Base-by-base conservation (phyloP, 1,140 invertebrate genomes). In the Charaxes varanes region DNA sequence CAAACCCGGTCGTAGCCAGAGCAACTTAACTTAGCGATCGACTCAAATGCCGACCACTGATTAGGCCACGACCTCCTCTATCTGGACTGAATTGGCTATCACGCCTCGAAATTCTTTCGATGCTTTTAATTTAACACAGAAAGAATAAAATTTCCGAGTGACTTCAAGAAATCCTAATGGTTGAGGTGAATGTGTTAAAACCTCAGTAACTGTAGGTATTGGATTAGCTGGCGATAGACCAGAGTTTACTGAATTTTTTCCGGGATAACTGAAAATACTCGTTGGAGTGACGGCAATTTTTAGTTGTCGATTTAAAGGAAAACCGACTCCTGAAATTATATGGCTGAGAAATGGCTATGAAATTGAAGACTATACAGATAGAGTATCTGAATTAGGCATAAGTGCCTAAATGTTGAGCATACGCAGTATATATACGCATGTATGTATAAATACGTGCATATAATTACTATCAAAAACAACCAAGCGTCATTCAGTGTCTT, bases 151-250 rank as follows among this genome's bases (percentile, higher is more conserved):
- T 58, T 95, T 96, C 76, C 88, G 93, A 31, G 87, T 96, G 7
- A 94, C 93, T 0, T 92, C 93, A 6, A 86, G 92, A 38, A 95
- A 95, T 83, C 89, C 93, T 41, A 94, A 93, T 57, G 94, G 94
- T 13, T 95, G 93, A 93, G 93, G 93, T 2, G 92, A 94, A 53
- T 83, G 92, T 0, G 87, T 91, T 0, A 88, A 89, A 48, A 93
- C 90, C 5, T 85, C 84, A 0, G 80, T 63, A 8, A 77, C 91
- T 0, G 77, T 93, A 7, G 84, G 83, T 1, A 82, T 94, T 2
- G 90, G 89, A 3, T 85, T 89, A 28, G 85, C 86, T 13, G 86
- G 88, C 19, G 86, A 90, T 67, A 80, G 93, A 60, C 90, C 93
- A 15, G 90, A 94, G 80, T 93, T 96, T 73, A 86, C 88, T 19